Percentiles rank a stretch among this genome's conserved stretches.
phyloP scores from a whole-genome alignment of 2,113 vertebrate genomes.

The Peucedramus taeniatus region DNA sequence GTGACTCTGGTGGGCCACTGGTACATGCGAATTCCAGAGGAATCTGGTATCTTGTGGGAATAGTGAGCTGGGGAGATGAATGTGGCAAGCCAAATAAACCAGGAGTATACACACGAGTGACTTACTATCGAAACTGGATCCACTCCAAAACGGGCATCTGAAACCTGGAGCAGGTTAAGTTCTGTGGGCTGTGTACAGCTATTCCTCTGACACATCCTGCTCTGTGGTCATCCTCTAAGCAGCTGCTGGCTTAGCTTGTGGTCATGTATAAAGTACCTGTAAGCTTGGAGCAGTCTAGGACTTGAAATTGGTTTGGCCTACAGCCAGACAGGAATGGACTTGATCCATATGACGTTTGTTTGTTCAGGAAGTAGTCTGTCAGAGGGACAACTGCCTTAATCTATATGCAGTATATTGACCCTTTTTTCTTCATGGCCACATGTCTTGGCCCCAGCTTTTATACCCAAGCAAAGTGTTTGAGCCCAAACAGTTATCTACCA shows the following conservation, averaged over 20 bases:
- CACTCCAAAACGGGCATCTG: constrained; percentile 67
- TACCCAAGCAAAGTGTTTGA: neutral
- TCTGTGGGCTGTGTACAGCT: neutral
- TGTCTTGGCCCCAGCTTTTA: neutral
- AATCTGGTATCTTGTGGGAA: constrained; percentile 78
- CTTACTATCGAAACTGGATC: constrained; percentile 75
- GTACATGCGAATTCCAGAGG: constrained; percentile 75
- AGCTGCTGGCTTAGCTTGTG: neutral
- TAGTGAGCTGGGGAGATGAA: constrained; percentile 80
- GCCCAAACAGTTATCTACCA: neutral
- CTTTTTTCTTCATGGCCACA: neutral
- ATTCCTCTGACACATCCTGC: neutral
- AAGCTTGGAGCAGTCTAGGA: neutral
- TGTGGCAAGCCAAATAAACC: constrained; percentile 75
- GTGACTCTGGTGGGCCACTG: constrained; percentile 90
- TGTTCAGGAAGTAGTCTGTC: neutral
- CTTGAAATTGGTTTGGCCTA: neutral
- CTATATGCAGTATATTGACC: neutral
- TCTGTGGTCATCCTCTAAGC: neutral
- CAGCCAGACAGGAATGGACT: neutral
- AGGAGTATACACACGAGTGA: constrained; percentile 76
- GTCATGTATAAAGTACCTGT: neutral
- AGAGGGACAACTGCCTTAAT: neutral
- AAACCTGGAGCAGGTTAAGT: neutral
- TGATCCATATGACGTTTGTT: neutral